Conservation (phyloP, 2,888 invertebrate genomes). For the Ceriagrion tenellum region DNA sequence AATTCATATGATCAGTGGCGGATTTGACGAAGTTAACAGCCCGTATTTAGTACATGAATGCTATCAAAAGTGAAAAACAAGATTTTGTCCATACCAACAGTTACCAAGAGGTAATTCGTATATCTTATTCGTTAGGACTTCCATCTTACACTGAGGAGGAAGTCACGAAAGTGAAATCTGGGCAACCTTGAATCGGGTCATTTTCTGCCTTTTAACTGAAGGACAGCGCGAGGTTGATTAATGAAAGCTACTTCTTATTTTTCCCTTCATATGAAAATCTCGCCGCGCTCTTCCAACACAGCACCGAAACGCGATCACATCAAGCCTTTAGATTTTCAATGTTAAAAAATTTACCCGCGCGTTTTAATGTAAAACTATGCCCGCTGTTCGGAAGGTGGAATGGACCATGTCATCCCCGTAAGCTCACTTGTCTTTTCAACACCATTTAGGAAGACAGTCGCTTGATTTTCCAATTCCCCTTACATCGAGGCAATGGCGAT, state of each 20-base stretch:
- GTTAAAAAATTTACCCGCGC: too few species aligned
- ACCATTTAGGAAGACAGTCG: too few species aligned
- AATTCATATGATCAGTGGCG: neutral
- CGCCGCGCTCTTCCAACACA: neutral
- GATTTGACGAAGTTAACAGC: neutral
- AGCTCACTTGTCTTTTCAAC: too few species aligned
- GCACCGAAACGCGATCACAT: too few species aligned
- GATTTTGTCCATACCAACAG: neutral
- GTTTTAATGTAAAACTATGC: too few species aligned
- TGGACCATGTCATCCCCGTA: too few species aligned
- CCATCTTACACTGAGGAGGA: neutral
- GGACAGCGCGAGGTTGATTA: neutral
- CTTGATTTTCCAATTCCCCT: too few species aligned
- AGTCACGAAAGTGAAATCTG: neutral
- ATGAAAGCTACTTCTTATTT: neutral
- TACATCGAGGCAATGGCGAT: too few species aligned
- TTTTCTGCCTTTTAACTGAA: neutral
- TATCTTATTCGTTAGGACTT: neutral
- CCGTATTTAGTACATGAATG: neutral
- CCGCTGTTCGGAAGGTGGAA: too few species aligned
- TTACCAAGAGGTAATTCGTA: neutral
- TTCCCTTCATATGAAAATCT: neutral
- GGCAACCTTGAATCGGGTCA: neutral
- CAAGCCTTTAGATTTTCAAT: too few species aligned
- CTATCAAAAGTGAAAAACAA: neutral